Evolutionary conservation across 2,888 invertebrate species (phyloP).

Genomic region (Sinotaia quadrata): DNA sequence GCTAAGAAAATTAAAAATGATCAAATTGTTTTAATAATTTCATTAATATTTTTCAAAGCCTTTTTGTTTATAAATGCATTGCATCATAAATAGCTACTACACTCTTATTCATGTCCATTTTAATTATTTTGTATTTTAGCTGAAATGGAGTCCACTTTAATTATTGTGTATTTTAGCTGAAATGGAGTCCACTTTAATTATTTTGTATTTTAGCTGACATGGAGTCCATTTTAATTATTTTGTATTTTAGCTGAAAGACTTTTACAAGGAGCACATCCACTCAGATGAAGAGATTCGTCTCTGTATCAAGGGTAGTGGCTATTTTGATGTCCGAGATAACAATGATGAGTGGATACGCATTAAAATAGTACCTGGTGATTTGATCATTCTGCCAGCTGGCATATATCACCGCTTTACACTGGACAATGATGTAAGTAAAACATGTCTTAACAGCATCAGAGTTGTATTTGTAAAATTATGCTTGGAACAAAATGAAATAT

Average conservation of each 20-base stretch:
- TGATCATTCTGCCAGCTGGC: constrained; percentile 93
- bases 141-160: too few species aligned
- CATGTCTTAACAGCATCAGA: not conserved
- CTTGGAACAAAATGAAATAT: not conserved
- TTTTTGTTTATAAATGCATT: too few species aligned
- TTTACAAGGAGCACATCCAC: constrained; percentile 94
- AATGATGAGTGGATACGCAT: constrained; percentile 94
- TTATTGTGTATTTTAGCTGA: too few species aligned
- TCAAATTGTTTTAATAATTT: too few species aligned
- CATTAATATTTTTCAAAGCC: too few species aligned
- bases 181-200: too few species aligned
- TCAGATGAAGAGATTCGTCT: constrained; percentile 97
- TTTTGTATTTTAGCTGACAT: too few species aligned
- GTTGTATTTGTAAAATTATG: not conserved
- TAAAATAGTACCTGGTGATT: constrained; percentile 86
- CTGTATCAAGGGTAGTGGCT: constrained; percentile 90
- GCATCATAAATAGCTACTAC: too few species aligned
- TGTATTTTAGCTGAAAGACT: constrained; percentile 83
- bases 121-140: too few species aligned
- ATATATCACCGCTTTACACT: constrained; percentile 97
- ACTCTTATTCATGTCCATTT: too few species aligned
- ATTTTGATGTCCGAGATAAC: constrained; percentile 92
- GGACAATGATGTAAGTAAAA: constrained; percentile 74
- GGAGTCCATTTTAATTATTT: too few species aligned
- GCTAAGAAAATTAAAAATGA: too few species aligned